Base-by-base conservation (phyloP, 2,888 invertebrate species). In the Euzetes globulus region DNA sequence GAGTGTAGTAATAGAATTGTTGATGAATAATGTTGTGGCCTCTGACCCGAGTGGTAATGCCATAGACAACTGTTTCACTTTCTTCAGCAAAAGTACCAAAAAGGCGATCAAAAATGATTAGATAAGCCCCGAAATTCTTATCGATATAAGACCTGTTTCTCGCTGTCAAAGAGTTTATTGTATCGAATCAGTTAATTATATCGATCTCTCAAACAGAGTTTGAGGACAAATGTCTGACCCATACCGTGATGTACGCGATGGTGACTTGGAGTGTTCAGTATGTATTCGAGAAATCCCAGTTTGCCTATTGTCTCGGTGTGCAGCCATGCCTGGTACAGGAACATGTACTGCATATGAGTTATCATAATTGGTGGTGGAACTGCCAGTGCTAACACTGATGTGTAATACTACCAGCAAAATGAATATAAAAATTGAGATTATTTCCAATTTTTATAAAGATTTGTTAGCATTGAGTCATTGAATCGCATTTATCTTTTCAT, bases 91-190 rank as follows among this genome's bases (percentile, higher is more conserved):
- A 94, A 5, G 92, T 93, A 0, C 91, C 91, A 80, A 92, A 92
- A 15, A 91, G 80, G 68, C 89, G 84, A 80, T 91, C 91, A 94
- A 94, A 95, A 79, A 95, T 87, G 79, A 95, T 95, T 7, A 95
- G 86, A 0, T 91, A 89, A 0, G 94, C 94, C 0, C 91, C 95
- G 80, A 92, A 95, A 84, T 95, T 95, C 81, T 91, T 94, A 81
- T 95, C 94, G 79, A 95, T 85, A 80, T 94, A 95, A 82, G 92
- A 92, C 75, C 91, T 87, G 84, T 94, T 94, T 82, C 92, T 88
- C 45, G 90, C 91, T 91, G n/a, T 68, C 19, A 55, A 55, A 22
- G 1, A 22, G n/a, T 22, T 11, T 7, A 55, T 17, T n/a, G 11
- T 55, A 11, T 55, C 22, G 22, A n/a, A 55, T 55, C 22, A 55